Evolutionary conservation across 23 tunicate genomes (phyloP).

Genomic region (Phallusia fumigata): DNA sequence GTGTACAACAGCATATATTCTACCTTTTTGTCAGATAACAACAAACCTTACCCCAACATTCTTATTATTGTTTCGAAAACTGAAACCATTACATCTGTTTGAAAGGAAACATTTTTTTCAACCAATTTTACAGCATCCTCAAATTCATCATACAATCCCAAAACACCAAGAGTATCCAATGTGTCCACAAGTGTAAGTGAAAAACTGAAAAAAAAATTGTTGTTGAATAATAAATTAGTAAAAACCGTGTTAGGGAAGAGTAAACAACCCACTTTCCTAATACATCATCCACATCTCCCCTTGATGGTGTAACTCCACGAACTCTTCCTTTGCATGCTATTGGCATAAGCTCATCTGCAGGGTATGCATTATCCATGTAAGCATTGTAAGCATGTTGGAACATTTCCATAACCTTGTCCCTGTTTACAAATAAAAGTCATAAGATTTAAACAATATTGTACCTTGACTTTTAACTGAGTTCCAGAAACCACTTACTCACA

Average conservation of each 20-base stretch:
- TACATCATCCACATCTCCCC: conserved; percentile 96
- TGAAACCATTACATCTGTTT: conserved; percentile 74
- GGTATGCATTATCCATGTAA: conserved; percentile 91
- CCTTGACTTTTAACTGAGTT: background rate
- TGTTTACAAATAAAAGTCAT: too few species aligned
- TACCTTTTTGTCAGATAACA: background rate
- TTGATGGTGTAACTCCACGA: conserved; percentile 74
- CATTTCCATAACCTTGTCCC: conserved; percentile 87
- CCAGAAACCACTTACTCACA: background rate
- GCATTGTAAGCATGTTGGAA: conserved; percentile 84
- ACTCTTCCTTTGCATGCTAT: conserved; percentile 90
- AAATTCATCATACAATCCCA: conserved; percentile 89
- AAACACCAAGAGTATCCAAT: conserved; percentile 85
- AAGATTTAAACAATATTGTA: background rate
- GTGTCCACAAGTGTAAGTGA: conserved; percentile 94
- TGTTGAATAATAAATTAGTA: too few species aligned
- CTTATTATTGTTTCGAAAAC: conserved; percentile 96
- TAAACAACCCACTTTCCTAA: conserved; percentile 74
- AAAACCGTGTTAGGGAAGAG: background rate
- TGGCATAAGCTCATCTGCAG: conserved; percentile 99
- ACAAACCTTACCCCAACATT: conserved; percentile 72
- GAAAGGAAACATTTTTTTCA: conserved; percentile 44
- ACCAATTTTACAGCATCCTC: conserved; percentile 85
- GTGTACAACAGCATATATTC: background rate
- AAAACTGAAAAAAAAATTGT: conserved; percentile 53